Evolutionary conservation across 2,113 vertebrate genomes (phyloP), one percentile per base, ranked within the genome.

Genomic region (Tragelaphus strepsiceros): DNA sequence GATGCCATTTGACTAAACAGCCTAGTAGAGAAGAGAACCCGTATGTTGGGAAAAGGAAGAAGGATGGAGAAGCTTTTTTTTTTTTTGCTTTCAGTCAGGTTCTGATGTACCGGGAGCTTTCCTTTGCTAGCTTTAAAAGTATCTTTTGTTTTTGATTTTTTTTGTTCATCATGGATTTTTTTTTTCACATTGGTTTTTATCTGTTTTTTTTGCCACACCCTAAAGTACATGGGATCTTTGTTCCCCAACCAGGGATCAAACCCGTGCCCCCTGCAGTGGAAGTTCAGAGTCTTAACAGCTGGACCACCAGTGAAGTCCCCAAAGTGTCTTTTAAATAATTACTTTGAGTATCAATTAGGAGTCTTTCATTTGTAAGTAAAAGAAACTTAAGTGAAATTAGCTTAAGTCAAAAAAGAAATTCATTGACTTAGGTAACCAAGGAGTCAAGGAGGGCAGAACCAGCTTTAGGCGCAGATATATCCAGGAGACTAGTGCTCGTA

Each of bases 81-180:
- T 49, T 49, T 49, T 82, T 74, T 81, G 14, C 81, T 90, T 54
- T 30, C 43, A 13, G 16, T 11, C 28, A 32, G 16, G n/a, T 82
- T 95, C 49, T 67, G 74, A 93, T 59, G 9, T 71, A 71, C 28
- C 43, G 46, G 35, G 35, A 74, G 28, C 39, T 43, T 96, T 78
- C 71, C 43, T 92, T 92, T 82, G n/a, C 35, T 61, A 94, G 88
- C 16, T 82, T 96, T 96, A 49, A 54, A 94, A 64, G n/a, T 80
- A 49, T 32, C 43, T 87, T 90, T 77, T 58, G 19, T 7, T 74
- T 39, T 74, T 71, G 9, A 35, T 5, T 21, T 71, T 19, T 74
- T 39, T 74, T 39, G 21, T 74, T 74, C 35, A 39, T 74, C 35
- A 39, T 74, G 11, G 11, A 22, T 74, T 43, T 74, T 74, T 71